A percentile compares a stretch with the other conserved stretches of the same genome.
Conservation (phyloP, 2,888 invertebrate species). For the Cheilosia scutellata region DNA sequence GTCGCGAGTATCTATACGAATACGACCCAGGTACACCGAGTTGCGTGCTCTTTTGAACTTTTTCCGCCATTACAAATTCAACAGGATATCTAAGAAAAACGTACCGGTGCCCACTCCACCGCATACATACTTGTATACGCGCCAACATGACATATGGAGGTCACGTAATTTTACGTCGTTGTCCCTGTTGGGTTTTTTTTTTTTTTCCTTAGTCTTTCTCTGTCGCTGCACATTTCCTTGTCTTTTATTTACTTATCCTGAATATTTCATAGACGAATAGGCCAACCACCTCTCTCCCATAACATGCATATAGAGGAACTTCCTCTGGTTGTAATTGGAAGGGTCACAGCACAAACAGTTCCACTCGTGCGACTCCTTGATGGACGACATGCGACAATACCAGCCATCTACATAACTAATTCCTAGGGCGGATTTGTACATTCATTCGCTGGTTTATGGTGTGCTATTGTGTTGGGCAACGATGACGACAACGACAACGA, state of each 20-base stretch:
- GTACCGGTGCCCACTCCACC: not conserved
- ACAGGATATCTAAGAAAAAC: conserved; percentile 57
- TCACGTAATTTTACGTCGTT: conserved; percentile 65
- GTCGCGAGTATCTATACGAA: not conserved
- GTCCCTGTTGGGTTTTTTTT: conserved; percentile 26
- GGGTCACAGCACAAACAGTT: conserved; percentile 72
- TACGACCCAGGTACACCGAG: conserved; percentile 2
- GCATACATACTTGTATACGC: not conserved
- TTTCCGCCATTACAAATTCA: conserved; percentile 73
- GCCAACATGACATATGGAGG: conserved; percentile 69
- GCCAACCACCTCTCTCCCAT: conserved; percentile 36
- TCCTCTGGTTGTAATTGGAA: conserved; percentile 59
- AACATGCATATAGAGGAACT: conserved; percentile 18
- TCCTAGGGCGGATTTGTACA: conserved; percentile 63
- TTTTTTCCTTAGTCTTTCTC: conserved; percentile 11
- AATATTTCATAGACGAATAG: conserved; percentile 69
- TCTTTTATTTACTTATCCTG: conserved; percentile 72
- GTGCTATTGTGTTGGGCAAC: conserved; percentile 40
- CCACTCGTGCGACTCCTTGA: conserved; percentile 66
- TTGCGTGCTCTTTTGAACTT: conserved; percentile 70
- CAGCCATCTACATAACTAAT: conserved; percentile 72
- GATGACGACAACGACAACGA: not conserved
- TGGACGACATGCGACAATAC: conserved; percentile 75
- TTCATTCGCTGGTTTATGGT: conserved; percentile 16
- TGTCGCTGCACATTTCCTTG: conserved; percentile 44